Evolutionary conservation across 2,888 invertebrate species (phyloP), one percentile per base, ranked within the genome.

Genomic region (Polymixis flavicincta): DNA sequence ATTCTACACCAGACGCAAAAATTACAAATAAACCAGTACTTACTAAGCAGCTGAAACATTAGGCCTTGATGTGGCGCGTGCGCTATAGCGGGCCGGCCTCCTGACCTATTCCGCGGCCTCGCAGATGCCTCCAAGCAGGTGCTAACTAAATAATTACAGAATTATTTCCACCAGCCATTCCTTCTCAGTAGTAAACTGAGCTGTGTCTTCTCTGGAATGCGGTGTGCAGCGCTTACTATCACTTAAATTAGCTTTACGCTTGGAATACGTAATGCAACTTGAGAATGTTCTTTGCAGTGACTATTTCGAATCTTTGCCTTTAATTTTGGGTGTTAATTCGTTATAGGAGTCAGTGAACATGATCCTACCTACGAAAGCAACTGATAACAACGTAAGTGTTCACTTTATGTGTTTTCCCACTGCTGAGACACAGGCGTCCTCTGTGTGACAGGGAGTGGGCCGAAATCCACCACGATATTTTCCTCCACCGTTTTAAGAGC

Each of bases 71-170:
- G 89, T 78, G 88, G 85, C 89, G 89, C 89, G 90, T 88, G 92
- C 89, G 90, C 80, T 93, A n/a, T n/a, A 92, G 92, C 94, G 92
- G 92, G 91, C 90, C 90, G 94, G 95, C 95, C 94, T 93, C 92
- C 92, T 95, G 95, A 96, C 96, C 95, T 95, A 95, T 95, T 90
- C 88, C 83, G 87, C 89, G 94, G 94, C 95, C 95, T 95, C 94
- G 92, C 92, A 90, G 88, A 90, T 91, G 92, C 87, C 80, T 78
- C 50, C 71, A 82, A 77, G 88, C 89, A 88, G 90, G 88, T 90
- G 89, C 78, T 81, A 71, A 71, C 73, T 77, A 76, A 82, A 80
- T 85, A 87, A 88, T 87, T 88, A 80, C 78, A 75, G 65, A 70
- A 84, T 69, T 71, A 74, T 80, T 84, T 80, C 71, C 64, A 78